Percentiles rank a stretch among this genome's conserved stretches.
Conservation (phyloP, 2,797 vertebrate species). For the Cottoperca gobio region DNA sequence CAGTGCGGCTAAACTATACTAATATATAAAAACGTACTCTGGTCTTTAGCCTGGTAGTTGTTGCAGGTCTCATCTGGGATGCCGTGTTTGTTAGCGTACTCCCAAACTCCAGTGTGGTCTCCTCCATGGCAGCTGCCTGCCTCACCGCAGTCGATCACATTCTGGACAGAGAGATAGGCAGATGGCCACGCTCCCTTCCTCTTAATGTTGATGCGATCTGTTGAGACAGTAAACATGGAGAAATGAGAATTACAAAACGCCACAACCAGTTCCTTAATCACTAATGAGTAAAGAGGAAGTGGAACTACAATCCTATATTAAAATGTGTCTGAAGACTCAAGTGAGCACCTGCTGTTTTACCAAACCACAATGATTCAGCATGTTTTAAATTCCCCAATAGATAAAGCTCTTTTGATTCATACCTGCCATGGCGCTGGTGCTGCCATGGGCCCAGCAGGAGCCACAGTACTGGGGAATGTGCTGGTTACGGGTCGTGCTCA, state of each 20-base stretch:
- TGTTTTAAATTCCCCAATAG: not conserved
- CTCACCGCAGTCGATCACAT: slow-evolving; percentile 90
- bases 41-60: slow-evolving; percentile 98
- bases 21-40: slow-evolving; percentile 72
- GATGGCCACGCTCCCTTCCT: slow-evolving; percentile 93
- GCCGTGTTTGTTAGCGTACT: slow-evolving; percentile 89
- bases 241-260: not conserved
- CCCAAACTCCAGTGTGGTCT: slow-evolving; percentile 90
- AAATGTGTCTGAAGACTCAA: not conserved
- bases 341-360: not conserved
- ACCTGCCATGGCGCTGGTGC: slow-evolving; percentile 97
- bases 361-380: slow-evolving; percentile 1
- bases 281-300: slow-evolving; percentile 19
- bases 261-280: not conserved
- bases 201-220: slow-evolving; percentile 97
- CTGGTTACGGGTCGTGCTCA: slow-evolving; percentile 94
- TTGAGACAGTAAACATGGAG: not conserved
- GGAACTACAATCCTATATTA: not conserved
- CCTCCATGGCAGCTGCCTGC: slow-evolving; percentile 93
- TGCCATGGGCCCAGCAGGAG: slow-evolving; percentile 97
- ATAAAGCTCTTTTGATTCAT: not conserved
- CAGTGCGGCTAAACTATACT: no score
- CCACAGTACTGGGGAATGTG: slow-evolving; percentile 99
- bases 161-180: slow-evolving; percentile 93
- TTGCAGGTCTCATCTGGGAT: slow-evolving; percentile 98